phyloP scores from a whole-genome alignment of 1,140 invertebrate genomes.

The Xylocopa sonorina region DNA sequence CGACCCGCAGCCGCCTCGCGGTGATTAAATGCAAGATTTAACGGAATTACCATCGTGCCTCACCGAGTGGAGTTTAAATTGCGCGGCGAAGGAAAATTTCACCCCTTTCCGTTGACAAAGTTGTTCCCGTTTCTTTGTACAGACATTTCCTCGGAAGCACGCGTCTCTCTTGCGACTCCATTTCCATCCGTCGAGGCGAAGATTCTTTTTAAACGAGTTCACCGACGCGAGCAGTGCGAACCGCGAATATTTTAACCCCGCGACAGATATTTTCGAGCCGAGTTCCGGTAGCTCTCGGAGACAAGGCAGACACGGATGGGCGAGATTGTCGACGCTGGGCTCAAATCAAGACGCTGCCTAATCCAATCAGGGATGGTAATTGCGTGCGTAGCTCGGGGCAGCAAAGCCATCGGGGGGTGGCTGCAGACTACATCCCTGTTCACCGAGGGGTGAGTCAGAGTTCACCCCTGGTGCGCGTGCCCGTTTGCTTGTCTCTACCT shows the following conservation, averaged over 20 bases:
- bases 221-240: no score
- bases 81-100: no score
- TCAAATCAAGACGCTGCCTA: slow-evolving; percentile 79
- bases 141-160: no score
- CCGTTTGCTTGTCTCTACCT: slow-evolving; percentile 57
- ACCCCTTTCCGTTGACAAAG: not conserved
- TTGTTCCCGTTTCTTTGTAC: not conserved
- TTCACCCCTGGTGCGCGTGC: slow-evolving; percentile 68
- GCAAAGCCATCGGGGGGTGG: slow-evolving; percentile 61
- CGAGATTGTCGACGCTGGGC: slow-evolving; percentile 70
- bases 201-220: no score
- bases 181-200: no score
- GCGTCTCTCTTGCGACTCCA: no score
- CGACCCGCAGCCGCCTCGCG: slow-evolving; percentile 15
- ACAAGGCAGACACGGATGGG: slow-evolving; percentile 63
- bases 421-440: slow-evolving; percentile 61
- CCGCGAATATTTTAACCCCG: not conserved
- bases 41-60: slow-evolving; percentile 10
- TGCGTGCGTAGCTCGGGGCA: slow-evolving; percentile 78
- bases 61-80: not conserved
- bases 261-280: slow-evolving; percentile 1
- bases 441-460: slow-evolving; percentile 69
- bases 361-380: slow-evolving; percentile 81
- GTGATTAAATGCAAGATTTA: slow-evolving; percentile 13
- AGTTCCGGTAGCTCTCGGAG: slow-evolving; percentile 59